Percentiles rank a stretch among this genome's conserved stretches.
These are phyloP conservation scores for Pecten maximus DNA, from an alignment of 2,888 invertebrate species.

Conservation along the genomic window DNA sequence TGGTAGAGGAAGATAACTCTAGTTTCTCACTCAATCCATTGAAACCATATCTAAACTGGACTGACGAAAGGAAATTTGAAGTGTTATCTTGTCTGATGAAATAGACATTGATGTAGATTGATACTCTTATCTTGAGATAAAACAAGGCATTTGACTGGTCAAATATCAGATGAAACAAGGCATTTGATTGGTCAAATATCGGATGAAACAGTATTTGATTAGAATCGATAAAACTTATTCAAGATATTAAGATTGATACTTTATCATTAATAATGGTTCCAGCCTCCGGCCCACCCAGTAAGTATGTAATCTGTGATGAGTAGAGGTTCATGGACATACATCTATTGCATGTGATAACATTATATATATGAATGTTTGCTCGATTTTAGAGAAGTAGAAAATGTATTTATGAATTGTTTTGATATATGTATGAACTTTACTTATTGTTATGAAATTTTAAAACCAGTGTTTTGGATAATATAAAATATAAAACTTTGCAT, in stretches of 20 bases:
- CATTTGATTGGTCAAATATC: too few relatives aligned
- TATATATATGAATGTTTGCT: background rate
- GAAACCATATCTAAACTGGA: too few relatives aligned
- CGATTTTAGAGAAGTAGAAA: constrained; percentile 4
- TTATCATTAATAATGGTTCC: background rate
- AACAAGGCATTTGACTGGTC: too few relatives aligned
- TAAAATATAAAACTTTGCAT: background rate
- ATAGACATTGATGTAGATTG: too few relatives aligned
- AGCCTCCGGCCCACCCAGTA: background rate
- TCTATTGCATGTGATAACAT: background rate
- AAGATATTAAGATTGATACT: background rate
- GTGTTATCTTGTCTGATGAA: too few relatives aligned
- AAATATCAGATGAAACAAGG: too few relatives aligned
- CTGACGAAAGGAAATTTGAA: too few relatives aligned
- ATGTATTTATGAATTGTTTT: background rate
- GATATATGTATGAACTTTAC: background rate
- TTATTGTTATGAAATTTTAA: background rate
- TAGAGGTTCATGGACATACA: background rate
- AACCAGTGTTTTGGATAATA: background rate
- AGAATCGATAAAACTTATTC: too few relatives aligned
- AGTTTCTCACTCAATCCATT: too few relatives aligned
- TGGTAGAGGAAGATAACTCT: too few relatives aligned
- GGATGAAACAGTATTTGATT: too few relatives aligned
- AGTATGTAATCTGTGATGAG: background rate
- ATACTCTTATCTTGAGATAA: too few relatives aligned